Base-by-base conservation (phyloP, 2,113 vertebrate genomes). In the Camelus dromedarius region DNA sequence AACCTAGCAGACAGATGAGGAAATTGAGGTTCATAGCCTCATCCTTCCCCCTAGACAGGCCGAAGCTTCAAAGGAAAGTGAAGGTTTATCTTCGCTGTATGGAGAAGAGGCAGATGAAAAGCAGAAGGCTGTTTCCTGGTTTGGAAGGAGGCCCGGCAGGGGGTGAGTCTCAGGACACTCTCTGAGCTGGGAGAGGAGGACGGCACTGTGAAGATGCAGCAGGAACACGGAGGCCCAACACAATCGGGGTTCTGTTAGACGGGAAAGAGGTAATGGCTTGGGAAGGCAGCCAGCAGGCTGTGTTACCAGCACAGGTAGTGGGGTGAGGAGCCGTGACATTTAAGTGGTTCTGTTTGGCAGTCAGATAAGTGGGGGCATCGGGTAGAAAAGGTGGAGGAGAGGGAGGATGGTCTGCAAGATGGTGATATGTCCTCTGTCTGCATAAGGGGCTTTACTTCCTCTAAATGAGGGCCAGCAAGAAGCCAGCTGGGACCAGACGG, bases 141-240 rank as follows among this genome's bases (percentile, higher is more conserved):
- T 24, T 28, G 46, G 32, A 52, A 66, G n/a, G 32, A 30, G 58
- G 87, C 15, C 24, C 24, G 38, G 5, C 32, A 50, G 5, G 22
- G n/a, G 22, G 11, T 28, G 16, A 89, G 46, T 18, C 42, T 50
- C 20, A 62, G 42, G 38, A 70, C 38, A 18, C 38, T 42, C 42
- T n/a, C 15, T 35, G n/a, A n/a, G 42, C 26, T 12, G 16, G 72
- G 24, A 38, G 16, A 20, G 24, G 46, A 24, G 28, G 46, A 15
- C 24, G 0, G 0, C 18, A 7, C 5, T 11, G 42, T 48, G 58
- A 46, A n/a, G 32, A 32, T 28, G 26, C 72, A 14, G 22, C 2
- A 24, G 42, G 58, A 42, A 35, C 15, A 13, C 72, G 3, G 7
- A 28, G 69, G 7, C 58, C 58, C 72, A 38, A 8, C 32, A 64